Conservation (phyloP, 1,140 invertebrate species). For the Drosophila simulans region DNA sequence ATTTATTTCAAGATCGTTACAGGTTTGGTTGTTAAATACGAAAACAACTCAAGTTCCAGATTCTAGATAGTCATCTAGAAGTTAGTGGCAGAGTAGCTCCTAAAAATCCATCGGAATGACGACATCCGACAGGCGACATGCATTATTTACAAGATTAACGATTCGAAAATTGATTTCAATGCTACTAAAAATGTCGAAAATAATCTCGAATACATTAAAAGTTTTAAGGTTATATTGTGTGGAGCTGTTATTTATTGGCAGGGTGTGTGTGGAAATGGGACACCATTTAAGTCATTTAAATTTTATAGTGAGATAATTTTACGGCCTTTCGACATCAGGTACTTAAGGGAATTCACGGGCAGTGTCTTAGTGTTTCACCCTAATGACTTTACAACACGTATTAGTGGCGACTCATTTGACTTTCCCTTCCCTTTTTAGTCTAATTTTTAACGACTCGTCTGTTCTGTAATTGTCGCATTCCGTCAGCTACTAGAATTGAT, state of each 20-base stretch:
- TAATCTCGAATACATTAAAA: conserved; percentile 58
- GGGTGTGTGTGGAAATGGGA: conserved; percentile 63
- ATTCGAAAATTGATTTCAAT: conserved; percentile 82
- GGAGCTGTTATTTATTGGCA: conserved; percentile 47
- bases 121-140: conserved; percentile 72
- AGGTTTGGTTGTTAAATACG: conserved; percentile 17
- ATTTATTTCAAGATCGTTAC: conserved; percentile 23
- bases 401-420: conserved; percentile 30
- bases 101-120: conserved; percentile 46
- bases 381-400: conserved; percentile 57
- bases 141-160: conserved; percentile 82
- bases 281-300: conserved; percentile 77
- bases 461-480: conserved; percentile 73
- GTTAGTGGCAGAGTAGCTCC: conserved; percentile 1
- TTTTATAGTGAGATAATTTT: conserved; percentile 76
- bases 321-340: conserved; percentile 56
- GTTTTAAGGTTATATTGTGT: conserved; percentile 38
- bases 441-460: conserved; percentile 57
- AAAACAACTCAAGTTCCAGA: conserved; percentile 38
- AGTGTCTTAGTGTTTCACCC: conserved; percentile 38
- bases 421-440: conserved; percentile 14
- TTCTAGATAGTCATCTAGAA: conserved; percentile 29
- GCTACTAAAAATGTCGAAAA: conserved; percentile 76
- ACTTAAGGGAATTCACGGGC: conserved; percentile 53
- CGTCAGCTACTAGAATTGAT: conserved; percentile 76